A percentile compares a stretch with the other conserved stretches of the same genome.
Evolutionary conservation across 2,113 vertebrate species (phyloP).

Genomic region (Chloropsis cyanopogon): DNA sequence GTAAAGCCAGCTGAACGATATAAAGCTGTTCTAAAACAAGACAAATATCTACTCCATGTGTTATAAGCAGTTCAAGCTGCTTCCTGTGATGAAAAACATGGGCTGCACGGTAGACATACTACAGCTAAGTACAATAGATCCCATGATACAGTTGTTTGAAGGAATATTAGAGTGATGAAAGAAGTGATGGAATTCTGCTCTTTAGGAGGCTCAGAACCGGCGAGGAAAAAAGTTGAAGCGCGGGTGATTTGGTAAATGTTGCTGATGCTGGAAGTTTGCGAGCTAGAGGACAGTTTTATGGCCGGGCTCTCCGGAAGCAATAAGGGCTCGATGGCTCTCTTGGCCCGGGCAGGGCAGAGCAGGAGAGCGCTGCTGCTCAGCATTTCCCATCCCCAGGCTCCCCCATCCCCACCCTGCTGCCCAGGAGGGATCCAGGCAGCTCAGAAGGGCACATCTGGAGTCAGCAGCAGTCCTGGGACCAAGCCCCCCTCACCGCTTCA

Average conservation of each 20-base stretch:
- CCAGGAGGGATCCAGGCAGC: not conserved
- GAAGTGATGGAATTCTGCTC: slow-evolving; percentile 64
- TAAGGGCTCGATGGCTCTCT: not conserved
- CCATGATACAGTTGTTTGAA: slow-evolving; percentile 53
- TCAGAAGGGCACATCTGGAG: not conserved
- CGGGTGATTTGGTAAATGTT: not conserved
- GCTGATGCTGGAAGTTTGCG: not conserved
- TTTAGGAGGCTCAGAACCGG: slow-evolving; percentile 52
- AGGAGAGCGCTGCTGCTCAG: not conserved
- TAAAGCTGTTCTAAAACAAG: slow-evolving; percentile 55
- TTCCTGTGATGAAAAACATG: slow-evolving; percentile 69
- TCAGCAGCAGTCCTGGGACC: not conserved
- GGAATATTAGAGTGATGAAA: slow-evolving; percentile 68
- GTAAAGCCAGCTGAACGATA: slow-evolving; percentile 44
- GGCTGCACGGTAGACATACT: slow-evolving; percentile 29
- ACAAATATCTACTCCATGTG: slow-evolving; percentile 56
- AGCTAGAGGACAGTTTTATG: not conserved
- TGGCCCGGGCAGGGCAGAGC: not conserved
- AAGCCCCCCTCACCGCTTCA: not conserved
- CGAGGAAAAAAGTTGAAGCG: not conserved
- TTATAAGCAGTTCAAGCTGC: slow-evolving; percentile 64
- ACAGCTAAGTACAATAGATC: slow-evolving; percentile 54
- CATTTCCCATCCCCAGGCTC: not conserved
- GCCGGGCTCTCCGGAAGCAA: not conserved
- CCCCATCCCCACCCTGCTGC: not conserved